These are phyloP conservation scores for Raja brachyura DNA, from an alignment of 2,113 vertebrate genomes.

Conservation along the genomic window DNA sequence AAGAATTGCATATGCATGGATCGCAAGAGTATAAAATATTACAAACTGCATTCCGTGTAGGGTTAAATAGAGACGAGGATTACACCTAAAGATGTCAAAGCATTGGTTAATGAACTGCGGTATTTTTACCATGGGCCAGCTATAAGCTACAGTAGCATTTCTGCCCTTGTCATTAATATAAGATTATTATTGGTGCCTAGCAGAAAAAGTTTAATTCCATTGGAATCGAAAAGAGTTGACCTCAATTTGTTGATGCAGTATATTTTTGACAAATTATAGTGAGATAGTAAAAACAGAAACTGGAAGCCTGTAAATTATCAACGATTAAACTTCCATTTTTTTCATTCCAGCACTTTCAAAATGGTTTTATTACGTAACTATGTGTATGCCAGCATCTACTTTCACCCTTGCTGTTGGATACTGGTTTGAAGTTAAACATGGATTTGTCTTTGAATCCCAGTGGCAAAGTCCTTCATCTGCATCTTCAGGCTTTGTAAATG, in stretches of 20 bases:
- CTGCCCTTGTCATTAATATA: not conserved
- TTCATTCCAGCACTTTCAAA: conserved; percentile 56
- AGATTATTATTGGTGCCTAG: not conserved
- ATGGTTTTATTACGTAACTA: conserved; percentile 90
- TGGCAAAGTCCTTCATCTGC: conserved; percentile 35
- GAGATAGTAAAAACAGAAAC: not conserved
- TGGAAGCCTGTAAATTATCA: not conserved
- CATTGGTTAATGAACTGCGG: not conserved
- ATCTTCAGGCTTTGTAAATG: conserved; percentile 39
- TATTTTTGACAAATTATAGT: not conserved
- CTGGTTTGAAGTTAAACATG: conserved; percentile 69
- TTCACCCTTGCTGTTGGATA: conserved; percentile 85
- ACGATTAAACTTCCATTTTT: not conserved
- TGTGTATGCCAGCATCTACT: conserved; percentile 95
- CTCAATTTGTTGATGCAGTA: not conserved
- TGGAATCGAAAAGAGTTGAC: not conserved
- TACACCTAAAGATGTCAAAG: not conserved
- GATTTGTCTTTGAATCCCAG: conserved; percentile 42
- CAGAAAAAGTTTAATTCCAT: not conserved
- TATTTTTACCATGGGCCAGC: not conserved
- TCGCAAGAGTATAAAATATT: not conserved
- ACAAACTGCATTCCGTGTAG: not conserved
- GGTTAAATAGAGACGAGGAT: not conserved
- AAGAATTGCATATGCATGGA: not conserved
- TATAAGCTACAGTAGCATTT: not conserved